A percentile compares a stretch with the other conserved stretches of the same genome.
phyloP scores from a whole-genome alignment of 2,888 invertebrate species.

The Conus canariensis region DNA sequence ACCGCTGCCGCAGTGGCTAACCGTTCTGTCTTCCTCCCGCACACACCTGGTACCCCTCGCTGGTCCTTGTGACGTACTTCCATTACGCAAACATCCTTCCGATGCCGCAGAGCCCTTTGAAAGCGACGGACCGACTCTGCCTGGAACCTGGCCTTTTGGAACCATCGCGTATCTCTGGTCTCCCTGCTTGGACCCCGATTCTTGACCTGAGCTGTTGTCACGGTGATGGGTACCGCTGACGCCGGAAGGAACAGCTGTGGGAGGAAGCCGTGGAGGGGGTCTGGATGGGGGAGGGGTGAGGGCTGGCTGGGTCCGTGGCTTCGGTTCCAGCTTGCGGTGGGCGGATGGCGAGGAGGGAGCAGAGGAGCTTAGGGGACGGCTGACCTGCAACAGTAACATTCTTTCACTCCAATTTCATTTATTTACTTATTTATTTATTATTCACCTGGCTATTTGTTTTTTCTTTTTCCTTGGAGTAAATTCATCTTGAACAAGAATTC shows the following conservation, averaged over 20 bases:
- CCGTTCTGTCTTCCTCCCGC: neutral
- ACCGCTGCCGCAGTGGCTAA: neutral
- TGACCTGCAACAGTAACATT: neutral
- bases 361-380: neutral
- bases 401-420: too few relatives aligned
- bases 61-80: neutral
- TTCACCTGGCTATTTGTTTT: too few relatives aligned
- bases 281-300: conserved; percentile 39
- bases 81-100: neutral
- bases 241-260: neutral
- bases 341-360: conserved; percentile 21
- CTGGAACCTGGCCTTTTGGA: neutral
- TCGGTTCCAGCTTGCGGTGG: neutral
- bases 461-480: too few relatives aligned
- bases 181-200: neutral
- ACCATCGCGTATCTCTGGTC: neutral
- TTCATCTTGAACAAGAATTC: too few relatives aligned
- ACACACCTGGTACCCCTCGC: neutral
- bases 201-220: neutral
- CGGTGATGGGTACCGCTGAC: neutral
- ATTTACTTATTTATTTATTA: too few relatives aligned
- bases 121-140: neutral
- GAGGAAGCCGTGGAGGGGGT: conserved; percentile 26
- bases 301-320: neutral
- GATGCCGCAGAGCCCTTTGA: neutral